Conservation (phyloP, 2,113 vertebrate genomes). For the Isurus oxyrinchus region DNA sequence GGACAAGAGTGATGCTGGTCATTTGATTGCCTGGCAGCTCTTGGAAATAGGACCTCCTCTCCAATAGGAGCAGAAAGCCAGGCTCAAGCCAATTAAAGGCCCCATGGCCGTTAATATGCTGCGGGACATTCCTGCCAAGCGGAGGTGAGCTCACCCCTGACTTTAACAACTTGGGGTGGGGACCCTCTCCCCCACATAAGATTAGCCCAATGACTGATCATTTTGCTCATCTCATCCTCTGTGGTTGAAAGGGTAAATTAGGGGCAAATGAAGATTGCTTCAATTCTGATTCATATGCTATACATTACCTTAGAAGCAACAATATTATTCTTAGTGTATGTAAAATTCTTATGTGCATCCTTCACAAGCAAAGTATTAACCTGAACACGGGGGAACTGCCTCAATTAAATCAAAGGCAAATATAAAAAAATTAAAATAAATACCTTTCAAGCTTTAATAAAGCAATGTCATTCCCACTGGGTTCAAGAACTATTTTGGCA, state of each 20-base stretch:
- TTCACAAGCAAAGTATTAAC: background rate
- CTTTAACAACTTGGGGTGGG: no score
- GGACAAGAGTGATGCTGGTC: no score
- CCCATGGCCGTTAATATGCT: no score
- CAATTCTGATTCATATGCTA: background rate
- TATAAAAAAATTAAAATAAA: background rate
- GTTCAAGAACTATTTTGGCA: conserved; percentile 59
- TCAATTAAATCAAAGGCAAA: background rate
- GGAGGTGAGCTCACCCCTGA: no score
- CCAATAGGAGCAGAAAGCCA: no score
- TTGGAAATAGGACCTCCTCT: no score
- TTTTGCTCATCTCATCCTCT: background rate
- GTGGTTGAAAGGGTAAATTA: background rate
- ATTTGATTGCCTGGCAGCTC: no score
- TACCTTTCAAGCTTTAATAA: conserved; percentile 79
- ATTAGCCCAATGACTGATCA: no score
- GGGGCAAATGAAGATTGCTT: background rate
- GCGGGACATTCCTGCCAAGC: no score
- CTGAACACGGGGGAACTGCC: background rate
- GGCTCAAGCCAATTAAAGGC: no score
- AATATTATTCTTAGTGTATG: background rate
- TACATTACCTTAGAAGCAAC: no score
- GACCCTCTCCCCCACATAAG: no score
- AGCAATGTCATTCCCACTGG: conserved; percentile 66
- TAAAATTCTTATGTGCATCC: background rate